phyloP scores from a whole-genome alignment of 2,797 vertebrate genomes.

The Eospalax fontanierii region DNA sequence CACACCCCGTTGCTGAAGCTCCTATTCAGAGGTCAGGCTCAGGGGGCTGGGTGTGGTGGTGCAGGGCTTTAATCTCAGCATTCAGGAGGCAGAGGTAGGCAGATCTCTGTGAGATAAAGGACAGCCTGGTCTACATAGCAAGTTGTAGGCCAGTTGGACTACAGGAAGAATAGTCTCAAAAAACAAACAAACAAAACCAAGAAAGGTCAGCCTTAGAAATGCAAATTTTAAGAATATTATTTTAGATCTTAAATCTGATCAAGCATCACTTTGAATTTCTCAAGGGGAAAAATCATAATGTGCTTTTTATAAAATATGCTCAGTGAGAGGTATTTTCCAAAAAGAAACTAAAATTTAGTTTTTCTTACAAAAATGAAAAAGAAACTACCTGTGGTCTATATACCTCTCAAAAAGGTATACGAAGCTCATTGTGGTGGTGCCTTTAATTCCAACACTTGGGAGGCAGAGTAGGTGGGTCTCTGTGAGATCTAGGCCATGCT shows the following conservation, averaged over 20 bases:
- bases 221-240: background rate
- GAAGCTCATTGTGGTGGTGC: too few species aligned
- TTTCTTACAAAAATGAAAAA: background rate
- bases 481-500: too few species aligned
- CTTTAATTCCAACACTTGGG: too few species aligned
- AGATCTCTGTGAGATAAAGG: too few species aligned
- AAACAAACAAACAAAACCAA: too few species aligned
- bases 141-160: too few species aligned
- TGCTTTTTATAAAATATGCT: constrained; percentile 25
- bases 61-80: too few species aligned
- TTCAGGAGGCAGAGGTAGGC: too few species aligned
- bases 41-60: background rate
- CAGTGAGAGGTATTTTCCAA: background rate
- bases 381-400: background rate
- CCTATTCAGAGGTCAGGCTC: background rate
- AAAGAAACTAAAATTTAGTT: background rate
- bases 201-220: background rate
- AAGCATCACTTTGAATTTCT: constrained; percentile 44
- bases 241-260: background rate
- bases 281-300: constrained; percentile 28
- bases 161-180: too few species aligned
- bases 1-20: background rate
- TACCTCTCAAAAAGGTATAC: constrained; percentile 11
- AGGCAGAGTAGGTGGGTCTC: too few species aligned
- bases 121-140: too few species aligned